A percentile compares a stretch with the other conserved stretches of the same genome.
Evolutionary conservation across 2,113 vertebrate species (phyloP).

Genomic region (Ptychochromis oligacanthus): DNA sequence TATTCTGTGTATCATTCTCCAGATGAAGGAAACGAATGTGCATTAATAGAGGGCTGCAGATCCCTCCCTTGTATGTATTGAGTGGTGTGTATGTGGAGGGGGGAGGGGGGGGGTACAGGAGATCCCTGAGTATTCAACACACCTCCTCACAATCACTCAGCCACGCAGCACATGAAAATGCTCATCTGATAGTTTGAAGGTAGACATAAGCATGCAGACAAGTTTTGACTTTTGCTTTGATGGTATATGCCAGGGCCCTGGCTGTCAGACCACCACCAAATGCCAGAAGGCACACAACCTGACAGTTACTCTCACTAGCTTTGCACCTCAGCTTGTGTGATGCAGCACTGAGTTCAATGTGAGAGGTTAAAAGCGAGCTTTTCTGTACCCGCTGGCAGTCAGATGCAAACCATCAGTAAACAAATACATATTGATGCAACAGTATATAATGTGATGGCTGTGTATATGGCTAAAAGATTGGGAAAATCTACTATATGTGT

Average conservation of each 20-base stretch:
- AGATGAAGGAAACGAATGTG: constrained; percentile 34
- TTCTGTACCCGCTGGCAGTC: constrained; percentile 8
- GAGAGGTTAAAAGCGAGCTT: constrained; percentile 52
- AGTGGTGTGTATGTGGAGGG: not conserved
- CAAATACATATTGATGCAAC: not conserved
- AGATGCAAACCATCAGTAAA: constrained; percentile 21
- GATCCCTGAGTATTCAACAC: constrained; percentile 6
- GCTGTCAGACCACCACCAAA: constrained; percentile 16
- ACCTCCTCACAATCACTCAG: constrained; percentile 30
- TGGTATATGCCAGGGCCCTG: not conserved
- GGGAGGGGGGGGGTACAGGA: not conserved
- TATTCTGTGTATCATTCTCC: constrained; percentile 22
- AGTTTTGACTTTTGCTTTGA: constrained; percentile 11
- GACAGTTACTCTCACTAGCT: constrained; percentile 45
- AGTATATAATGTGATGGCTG: not conserved
- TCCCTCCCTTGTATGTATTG: not conserved
- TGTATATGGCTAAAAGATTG: not conserved
- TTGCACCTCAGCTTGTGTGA: constrained; percentile 55
- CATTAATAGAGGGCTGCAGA: constrained; percentile 7
- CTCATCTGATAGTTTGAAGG: not conserved
- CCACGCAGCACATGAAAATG: not conserved
- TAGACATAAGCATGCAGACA: not conserved
- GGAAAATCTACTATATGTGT: not conserved
- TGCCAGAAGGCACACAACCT: constrained; percentile 43
- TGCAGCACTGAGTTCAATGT: constrained; percentile 16